Evolutionary conservation across 1,140 invertebrate genomes (phyloP).

Genomic region (Geopemphigus sp.): DNA sequence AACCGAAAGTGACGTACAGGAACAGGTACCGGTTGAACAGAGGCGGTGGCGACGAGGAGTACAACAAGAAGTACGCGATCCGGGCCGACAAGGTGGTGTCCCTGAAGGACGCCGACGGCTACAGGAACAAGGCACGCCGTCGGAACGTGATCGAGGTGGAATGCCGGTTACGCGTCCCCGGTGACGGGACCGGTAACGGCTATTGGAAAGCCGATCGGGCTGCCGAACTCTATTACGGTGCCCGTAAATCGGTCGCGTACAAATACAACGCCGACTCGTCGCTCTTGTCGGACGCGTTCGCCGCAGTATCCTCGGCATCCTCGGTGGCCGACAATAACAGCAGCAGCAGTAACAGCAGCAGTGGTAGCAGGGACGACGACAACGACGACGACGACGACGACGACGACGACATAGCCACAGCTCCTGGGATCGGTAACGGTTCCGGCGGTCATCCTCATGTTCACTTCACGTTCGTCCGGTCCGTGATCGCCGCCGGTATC

Average conservation of each 20-base stretch:
- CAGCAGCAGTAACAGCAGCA: too few species aligned
- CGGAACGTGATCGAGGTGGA: constrained; percentile 16
- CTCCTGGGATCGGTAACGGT: neutral
- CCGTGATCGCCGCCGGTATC: neutral
- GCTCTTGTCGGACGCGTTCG: neutral
- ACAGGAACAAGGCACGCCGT: neutral
- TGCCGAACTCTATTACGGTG: neutral
- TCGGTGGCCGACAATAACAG: neutral
- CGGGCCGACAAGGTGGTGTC: constrained; percentile 4
- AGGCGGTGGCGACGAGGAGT: neutral
- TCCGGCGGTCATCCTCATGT: neutral
- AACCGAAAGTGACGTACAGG: neutral
- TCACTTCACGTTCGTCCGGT: neutral
- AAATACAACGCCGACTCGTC: neutral
- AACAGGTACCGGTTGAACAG: neutral
- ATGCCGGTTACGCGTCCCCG: constrained; percentile 27
- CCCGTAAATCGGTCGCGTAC: constrained; percentile 8
- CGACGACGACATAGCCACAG: neutral
- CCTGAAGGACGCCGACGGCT: constrained; percentile 1
- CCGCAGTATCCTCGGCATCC: constrained; percentile 2
- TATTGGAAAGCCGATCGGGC: constrained; percentile 11
- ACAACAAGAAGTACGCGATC: constrained; percentile 16
- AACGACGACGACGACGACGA: neutral
- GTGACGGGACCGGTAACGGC: constrained; percentile 7
- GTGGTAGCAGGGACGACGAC: neutral